phyloP scores from a whole-genome alignment of 2,797 vertebrate genomes.

The Tapirus indicus region DNA sequence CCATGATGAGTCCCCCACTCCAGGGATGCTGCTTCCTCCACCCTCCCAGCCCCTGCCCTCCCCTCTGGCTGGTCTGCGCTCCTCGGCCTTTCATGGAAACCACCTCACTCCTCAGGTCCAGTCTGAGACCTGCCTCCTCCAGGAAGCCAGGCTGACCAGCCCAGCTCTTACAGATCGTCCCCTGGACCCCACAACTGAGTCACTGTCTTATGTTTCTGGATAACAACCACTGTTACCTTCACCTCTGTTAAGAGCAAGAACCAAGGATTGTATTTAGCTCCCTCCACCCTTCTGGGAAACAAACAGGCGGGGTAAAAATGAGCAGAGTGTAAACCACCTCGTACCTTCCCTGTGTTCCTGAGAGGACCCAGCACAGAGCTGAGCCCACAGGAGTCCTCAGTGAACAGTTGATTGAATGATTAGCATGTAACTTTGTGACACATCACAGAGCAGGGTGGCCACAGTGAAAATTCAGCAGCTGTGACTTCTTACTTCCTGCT shows the following conservation, averaged over 20 bases:
- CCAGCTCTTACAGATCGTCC: background rate
- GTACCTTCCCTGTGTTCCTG: background rate
- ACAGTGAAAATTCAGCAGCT: background rate
- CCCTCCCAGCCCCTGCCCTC: background rate
- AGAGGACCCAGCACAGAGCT: background rate
- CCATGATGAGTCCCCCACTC: accelerated
- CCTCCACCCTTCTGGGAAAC: background rate
- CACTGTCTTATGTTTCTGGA: background rate
- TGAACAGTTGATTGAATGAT: background rate
- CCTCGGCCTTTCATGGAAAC: background rate
- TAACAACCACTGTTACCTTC: background rate
- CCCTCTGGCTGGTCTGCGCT: background rate
- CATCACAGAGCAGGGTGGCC: background rate
- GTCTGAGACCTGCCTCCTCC: background rate
- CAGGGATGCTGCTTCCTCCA: accelerated
- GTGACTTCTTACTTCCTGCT: conserved; percentile 53
- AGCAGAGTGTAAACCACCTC: background rate
- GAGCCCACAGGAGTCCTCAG: background rate
- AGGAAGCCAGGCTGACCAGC: background rate
- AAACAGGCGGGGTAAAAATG: background rate
- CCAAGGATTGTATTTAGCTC: background rate
- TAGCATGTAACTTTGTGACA: background rate
- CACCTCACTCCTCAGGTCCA: background rate
- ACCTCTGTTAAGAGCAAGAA: background rate
- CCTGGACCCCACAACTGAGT: background rate